Evolutionary conservation across 2,797 vertebrate genomes (phyloP).

Genomic region (Hydrophis major): DNA sequence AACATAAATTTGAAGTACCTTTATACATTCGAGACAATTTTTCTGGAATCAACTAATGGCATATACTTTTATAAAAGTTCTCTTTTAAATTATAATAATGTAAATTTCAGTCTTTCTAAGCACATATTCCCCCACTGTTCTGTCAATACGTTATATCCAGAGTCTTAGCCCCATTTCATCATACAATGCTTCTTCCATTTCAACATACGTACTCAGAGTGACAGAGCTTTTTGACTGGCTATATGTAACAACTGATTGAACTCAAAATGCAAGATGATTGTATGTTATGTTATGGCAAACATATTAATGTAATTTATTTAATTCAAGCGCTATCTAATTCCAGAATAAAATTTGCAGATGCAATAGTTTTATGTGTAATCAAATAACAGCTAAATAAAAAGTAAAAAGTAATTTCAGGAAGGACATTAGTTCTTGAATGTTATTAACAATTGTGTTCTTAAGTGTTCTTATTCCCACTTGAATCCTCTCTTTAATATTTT

Average conservation of each 20-base stretch:
- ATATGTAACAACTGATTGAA: neutral
- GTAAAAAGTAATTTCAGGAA: neutral
- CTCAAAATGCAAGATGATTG: neutral
- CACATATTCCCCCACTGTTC: neutral
- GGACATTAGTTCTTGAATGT: neutral
- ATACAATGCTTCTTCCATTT: neutral
- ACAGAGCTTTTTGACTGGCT: neutral
- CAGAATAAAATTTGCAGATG: neutral
- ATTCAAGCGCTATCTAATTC: neutral
- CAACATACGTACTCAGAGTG: neutral
- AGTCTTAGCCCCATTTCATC: neutral
- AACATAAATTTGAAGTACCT: neutral
- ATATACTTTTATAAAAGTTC: neutral
- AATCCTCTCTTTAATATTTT: neutral
- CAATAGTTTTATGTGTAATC: neutral
- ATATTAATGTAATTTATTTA: neutral
- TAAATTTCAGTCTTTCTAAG: neutral
- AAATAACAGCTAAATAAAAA: conserved; percentile 10
- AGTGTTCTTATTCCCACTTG: neutral
- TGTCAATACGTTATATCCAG: neutral
- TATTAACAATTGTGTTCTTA: neutral
- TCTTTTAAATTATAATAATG: neutral
- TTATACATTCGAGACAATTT: neutral
- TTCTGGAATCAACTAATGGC: neutral
- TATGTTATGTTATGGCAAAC: neutral